These are phyloP conservation scores for Neria commutata DNA, from an alignment of 2,888 invertebrate genomes.

Conservation along the genomic window DNA sequence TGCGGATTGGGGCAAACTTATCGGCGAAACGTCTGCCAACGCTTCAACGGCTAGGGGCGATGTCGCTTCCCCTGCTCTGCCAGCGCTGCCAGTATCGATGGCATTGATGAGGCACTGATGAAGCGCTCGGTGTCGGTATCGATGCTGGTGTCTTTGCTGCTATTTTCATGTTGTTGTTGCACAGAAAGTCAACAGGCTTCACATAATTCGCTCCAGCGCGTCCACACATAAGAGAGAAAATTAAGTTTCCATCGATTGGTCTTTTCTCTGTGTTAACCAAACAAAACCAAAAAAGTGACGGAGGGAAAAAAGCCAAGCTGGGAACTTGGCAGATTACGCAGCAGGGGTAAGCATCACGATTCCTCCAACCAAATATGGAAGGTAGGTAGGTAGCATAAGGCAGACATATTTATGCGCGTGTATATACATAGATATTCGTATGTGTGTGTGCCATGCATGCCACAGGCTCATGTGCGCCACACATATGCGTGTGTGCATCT, in stretches of 20 bases:
- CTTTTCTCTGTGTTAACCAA: too few relatives aligned
- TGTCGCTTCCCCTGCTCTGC: neutral
- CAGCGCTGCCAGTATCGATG: neutral
- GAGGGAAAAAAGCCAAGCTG: too few relatives aligned
- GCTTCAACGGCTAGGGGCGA: neutral
- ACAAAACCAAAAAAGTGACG: too few relatives aligned
- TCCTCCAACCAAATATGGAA: too few relatives aligned
- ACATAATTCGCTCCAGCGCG: neutral
- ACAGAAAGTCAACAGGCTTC: neutral
- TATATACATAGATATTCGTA: too few relatives aligned
- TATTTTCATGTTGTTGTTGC: neutral
- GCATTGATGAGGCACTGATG: neutral
- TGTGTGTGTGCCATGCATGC: too few relatives aligned
- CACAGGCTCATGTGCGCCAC: too few relatives aligned
- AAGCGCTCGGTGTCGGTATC: neutral
- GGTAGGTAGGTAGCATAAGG: too few relatives aligned
- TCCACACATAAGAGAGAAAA: neutral
- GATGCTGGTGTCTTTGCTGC: neutral
- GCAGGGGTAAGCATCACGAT: too few relatives aligned
- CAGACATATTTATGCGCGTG: too few relatives aligned
- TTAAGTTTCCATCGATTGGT: slow-evolving; percentile 4
- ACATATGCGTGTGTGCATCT: neutral
- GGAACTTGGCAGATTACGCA: too few relatives aligned
- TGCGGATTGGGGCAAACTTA: neutral
- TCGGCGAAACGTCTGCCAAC: neutral